phyloP scores from a whole-genome alignment of 2,888 invertebrate species.

The Caenorhabditis macrosperma region DNA sequence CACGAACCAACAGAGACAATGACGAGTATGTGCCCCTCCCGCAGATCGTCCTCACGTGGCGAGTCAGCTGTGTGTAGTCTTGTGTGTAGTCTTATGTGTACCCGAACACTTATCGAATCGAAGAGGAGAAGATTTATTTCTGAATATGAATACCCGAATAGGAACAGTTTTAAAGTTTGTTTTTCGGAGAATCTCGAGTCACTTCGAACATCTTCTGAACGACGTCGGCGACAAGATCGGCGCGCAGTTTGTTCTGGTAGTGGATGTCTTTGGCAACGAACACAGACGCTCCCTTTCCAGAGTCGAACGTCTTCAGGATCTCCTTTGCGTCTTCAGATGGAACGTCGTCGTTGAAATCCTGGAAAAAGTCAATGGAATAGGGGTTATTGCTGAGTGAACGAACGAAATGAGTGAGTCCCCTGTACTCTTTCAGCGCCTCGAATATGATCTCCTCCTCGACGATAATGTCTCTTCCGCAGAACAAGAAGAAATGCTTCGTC shows the following conservation, averaged over 20 bases:
- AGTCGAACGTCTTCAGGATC: conserved; percentile 37
- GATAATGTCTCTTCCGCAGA: conserved; percentile 59
- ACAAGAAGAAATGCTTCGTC: conserved; percentile 49
- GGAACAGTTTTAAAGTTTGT: not conserved
- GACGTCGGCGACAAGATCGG: conserved; percentile 58
- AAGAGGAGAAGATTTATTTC: not conserved
- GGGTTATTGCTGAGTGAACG: not conserved
- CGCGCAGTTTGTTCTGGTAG: conserved; percentile 60
- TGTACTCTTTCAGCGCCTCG: conserved; percentile 52
- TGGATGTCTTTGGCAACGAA: conserved; percentile 58
- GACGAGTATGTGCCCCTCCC: not conserved
- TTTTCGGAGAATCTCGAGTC: not conserved
- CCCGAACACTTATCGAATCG: not conserved
- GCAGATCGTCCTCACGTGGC: not conserved
- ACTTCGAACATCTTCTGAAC: conserved; percentile 59
- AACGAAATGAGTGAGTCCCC: conserved; percentile 40
- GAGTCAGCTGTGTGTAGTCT: conserved; percentile 28
- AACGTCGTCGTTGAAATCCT: conserved; percentile 25
- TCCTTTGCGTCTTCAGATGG: conserved; percentile 6
- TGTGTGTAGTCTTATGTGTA: conserved; percentile 28
- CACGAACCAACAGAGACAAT: not conserved
- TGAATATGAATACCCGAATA: not conserved
- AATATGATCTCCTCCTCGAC: conserved; percentile 59
- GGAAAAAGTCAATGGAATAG: not conserved
- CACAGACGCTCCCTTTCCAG: conserved; percentile 53